A percentile compares a stretch with the other conserved stretches of the same genome.
phyloP scores from a whole-genome alignment of 2,113 vertebrate genomes.

The Diphyllodes magnificus region DNA sequence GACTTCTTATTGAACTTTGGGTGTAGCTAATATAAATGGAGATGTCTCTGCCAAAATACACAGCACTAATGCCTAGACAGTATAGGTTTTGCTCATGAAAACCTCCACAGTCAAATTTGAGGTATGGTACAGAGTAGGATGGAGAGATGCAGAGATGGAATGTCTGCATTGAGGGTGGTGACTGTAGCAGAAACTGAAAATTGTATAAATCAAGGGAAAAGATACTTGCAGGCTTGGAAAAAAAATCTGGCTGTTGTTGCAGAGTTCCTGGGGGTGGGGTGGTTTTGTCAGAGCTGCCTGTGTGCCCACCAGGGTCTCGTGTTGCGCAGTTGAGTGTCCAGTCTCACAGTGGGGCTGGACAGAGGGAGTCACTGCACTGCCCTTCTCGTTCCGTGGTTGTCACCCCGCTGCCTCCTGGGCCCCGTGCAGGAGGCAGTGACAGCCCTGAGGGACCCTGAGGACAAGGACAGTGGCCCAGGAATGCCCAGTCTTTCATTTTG shows the following conservation, averaged over 20 bases:
- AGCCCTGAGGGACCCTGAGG: background rate
- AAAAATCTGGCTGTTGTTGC: background rate
- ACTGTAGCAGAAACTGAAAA: background rate
- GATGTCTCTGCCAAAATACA: background rate
- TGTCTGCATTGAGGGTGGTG: background rate
- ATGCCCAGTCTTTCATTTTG: background rate
- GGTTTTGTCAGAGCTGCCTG: background rate
- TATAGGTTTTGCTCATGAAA: background rate
- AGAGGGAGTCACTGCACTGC: fast-evolving
- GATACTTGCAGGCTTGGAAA: background rate
- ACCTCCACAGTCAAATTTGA: background rate
- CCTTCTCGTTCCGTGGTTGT: fast-evolving
- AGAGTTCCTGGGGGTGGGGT: background rate
- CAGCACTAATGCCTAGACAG: background rate
- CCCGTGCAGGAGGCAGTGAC: background rate
- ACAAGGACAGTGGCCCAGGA: background rate
- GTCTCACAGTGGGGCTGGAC: background rate
- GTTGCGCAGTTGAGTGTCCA: background rate
- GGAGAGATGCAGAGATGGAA: background rate
- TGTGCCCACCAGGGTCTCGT: background rate
- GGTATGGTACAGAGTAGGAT: background rate
- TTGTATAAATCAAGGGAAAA: background rate
- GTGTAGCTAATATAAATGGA: background rate
- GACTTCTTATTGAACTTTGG: background rate
- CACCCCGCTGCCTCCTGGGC: background rate